Base-by-base conservation (phyloP, 2,797 vertebrate genomes). In the Orientallactaga sibirica region DNA sequence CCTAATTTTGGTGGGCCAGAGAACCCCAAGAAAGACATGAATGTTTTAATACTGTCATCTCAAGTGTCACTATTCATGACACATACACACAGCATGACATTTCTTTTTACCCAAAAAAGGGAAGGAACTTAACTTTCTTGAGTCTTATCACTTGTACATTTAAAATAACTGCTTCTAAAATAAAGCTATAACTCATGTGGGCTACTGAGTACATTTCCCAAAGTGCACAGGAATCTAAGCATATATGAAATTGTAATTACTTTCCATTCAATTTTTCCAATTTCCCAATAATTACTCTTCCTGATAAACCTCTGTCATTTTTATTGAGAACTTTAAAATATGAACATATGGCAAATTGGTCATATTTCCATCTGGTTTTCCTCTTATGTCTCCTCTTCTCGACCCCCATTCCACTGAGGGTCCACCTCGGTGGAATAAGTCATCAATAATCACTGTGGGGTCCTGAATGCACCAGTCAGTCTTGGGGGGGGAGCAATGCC, bases 171-270 rank as follows among this genome's bases (percentile, higher is more conserved):
- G 37, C 20, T 95, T 92, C 79, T 73, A 93, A 90, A 91, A 91
- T 96, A 61, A 62, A 96, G 66, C 66, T 85, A 11, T 64, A 92
- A 76, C 9, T 93, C 66, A 93, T 55, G 16, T 88, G 76, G 94
- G 82, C 92, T 52, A 88, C 75, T 87, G 66, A 89, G 52, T 22
- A 48, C 7, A 86, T 74, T 93, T 61, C 82, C 66, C 43, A 80
- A 92, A 93, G 66, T 85, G 19, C 62, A 92, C 8, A 15, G 61
- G 81, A 96, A 85, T 94, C 90, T 74, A 43, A 85, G 27, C 10
- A 88, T 52, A 91, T 41, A 83, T 75, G 27, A 94, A 95, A 95
- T 67, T 90, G 4, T 41, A 95, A 94, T 96, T 94, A 88, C 79
- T 96, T 94, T 86, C 73, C 9, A 95, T 93, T 87, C 29, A n/a